phyloP scores from a whole-genome alignment of 2,113 vertebrate species.

The Cromileptes altivelis region DNA sequence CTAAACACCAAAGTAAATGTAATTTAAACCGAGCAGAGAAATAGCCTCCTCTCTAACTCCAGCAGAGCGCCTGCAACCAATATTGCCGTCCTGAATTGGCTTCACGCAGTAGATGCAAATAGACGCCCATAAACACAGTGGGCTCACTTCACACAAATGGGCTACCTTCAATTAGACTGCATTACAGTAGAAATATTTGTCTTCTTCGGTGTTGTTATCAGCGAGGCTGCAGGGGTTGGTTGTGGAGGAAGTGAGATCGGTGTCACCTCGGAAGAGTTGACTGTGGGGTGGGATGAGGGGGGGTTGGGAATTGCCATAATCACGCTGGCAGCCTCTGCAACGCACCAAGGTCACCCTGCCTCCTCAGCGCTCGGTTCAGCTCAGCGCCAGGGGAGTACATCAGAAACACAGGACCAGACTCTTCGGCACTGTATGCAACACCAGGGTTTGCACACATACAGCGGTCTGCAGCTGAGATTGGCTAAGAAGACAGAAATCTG shows the following conservation, averaged over 20 bases:
- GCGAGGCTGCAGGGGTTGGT: conserved; percentile 21
- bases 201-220: conserved; percentile 33
- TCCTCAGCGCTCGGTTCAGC: conserved; percentile 46
- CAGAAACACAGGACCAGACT: conserved; percentile 47
- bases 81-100: conserved; percentile 4
- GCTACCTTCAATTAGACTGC: conserved; percentile 34
- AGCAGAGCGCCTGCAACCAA: conserved; percentile 16
- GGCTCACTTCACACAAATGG: conserved; percentile 12
- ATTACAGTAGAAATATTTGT: conserved; percentile 51
- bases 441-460: neutral
- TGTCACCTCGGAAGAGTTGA: conserved; percentile 61
- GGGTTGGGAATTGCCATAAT: conserved; percentile 72
- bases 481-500: conserved; percentile 20
- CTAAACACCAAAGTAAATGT: conserved; percentile 28
- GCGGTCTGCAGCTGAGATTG: neutral
- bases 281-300: conserved; percentile 36
- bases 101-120: conserved; percentile 20
- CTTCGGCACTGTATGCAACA: neutral
- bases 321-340: conserved; percentile 64
- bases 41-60: conserved; percentile 29
- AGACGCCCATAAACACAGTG: conserved; percentile 15
- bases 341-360: conserved; percentile 76
- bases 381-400: conserved; percentile 56
- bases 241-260: conserved; percentile 57
- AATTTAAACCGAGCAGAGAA: conserved; percentile 25